Conservation (phyloP, 2,888 invertebrate species). For the Tiliacea aurago region DNA sequence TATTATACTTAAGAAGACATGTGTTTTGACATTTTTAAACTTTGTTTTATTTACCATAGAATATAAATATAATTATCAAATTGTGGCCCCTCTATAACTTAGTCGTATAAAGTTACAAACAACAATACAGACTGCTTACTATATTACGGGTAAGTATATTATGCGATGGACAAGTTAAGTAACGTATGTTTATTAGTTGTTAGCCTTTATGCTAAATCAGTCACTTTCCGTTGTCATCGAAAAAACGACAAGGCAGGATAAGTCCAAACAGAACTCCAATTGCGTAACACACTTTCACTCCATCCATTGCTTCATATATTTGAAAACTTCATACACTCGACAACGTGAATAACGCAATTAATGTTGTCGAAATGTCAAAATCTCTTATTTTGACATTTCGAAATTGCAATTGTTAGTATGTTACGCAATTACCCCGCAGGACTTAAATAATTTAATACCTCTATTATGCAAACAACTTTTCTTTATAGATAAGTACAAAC, state of each 20-base stretch:
- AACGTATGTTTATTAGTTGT: slow-evolving; percentile 1
- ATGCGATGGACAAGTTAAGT: slow-evolving; percentile 4
- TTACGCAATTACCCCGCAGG: background rate
- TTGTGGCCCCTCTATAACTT: slow-evolving; percentile 15
- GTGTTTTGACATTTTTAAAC: slow-evolving; percentile 15
- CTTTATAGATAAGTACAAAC: slow-evolving; percentile 41
- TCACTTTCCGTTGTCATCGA: slow-evolving; percentile 22
- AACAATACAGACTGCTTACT: slow-evolving; percentile 9
- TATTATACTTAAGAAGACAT: slow-evolving; percentile 16
- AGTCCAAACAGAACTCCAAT: background rate
- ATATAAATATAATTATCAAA: slow-evolving; percentile 12
- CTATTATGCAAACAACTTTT: slow-evolving; percentile 18
- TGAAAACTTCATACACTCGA: background rate
- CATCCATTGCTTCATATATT: background rate
- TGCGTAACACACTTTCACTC: background rate
- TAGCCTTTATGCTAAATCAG: slow-evolving; percentile 45
- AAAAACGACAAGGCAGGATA: background rate
- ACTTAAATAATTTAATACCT: background rate
- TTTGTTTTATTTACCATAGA: slow-evolving; percentile 1
- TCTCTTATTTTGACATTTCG: no score
- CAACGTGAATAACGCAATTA: background rate
- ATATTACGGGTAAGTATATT: background rate
- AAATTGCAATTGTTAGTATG: background rate
- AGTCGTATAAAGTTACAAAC: background rate
- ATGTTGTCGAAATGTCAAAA: background rate